A percentile compares a stretch with the other conserved stretches of the same genome.
phyloP scores from a whole-genome alignment of 2,797 vertebrate species.

The Rhinella marina region DNA sequence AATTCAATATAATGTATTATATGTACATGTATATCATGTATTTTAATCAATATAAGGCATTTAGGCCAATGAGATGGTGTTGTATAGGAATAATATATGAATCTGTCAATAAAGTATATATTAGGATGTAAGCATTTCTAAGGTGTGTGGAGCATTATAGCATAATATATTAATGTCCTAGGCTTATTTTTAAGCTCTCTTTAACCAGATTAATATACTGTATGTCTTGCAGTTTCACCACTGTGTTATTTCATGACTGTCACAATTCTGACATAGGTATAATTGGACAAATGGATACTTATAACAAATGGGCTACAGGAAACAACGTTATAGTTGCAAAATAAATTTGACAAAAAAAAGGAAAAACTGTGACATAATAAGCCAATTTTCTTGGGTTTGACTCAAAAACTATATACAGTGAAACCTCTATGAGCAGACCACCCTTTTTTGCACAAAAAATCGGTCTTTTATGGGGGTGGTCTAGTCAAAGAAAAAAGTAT shows the following conservation, averaged over 20 bases:
- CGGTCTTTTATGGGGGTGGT: no score
- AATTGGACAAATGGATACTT: slow-evolving; percentile 5
- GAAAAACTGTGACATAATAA: not conserved
- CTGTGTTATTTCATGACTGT: not conserved
- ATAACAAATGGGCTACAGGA: not conserved
- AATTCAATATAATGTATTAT: no score
- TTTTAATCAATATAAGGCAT: not conserved
- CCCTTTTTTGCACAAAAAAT: no score
- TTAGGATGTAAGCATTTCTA: not conserved
- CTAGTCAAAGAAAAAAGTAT: no score
- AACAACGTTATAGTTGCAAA: not conserved
- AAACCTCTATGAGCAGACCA: no score
- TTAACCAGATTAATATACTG: not conserved
- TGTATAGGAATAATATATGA: not conserved
- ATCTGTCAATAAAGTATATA: not conserved
- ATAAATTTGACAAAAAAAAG: not conserved
- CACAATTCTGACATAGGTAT: not conserved
- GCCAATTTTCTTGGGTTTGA: not conserved
- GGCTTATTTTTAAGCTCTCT: not conserved
- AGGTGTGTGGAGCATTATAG: not conserved
- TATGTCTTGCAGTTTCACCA: not conserved
- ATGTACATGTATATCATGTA: no score
- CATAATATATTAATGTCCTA: not conserved
- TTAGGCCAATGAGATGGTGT: not conserved
- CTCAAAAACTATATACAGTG: no score